Evolutionary conservation across 2,797 vertebrate genomes (phyloP).

Genomic region (Gymnocypris eckloni): DNA sequence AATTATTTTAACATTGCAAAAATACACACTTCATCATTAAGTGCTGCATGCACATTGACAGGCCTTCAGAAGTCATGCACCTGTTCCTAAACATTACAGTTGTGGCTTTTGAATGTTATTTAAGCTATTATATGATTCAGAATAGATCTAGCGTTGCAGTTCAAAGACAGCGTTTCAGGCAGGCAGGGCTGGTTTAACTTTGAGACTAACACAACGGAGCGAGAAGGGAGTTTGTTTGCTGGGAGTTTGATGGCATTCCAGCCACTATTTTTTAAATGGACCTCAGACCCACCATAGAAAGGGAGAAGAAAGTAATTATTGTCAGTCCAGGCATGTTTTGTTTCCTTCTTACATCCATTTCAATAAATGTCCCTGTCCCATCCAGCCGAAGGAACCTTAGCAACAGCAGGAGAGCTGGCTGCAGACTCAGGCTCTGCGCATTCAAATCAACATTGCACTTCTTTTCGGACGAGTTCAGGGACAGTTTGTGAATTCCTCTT

Average conservation of each 20-base stretch:
- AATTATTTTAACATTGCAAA: not conserved
- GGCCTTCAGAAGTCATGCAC: slow-evolving; percentile 11
- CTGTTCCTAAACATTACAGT: slow-evolving; percentile 16
- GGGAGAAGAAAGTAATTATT: slow-evolving; percentile 52
- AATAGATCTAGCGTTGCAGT: slow-evolving; percentile 43
- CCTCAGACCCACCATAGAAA: slow-evolving; percentile 39
- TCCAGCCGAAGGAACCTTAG: slow-evolving; percentile 52
- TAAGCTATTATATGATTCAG: slow-evolving; percentile 23
- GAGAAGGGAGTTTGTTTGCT: slow-evolving; percentile 46
- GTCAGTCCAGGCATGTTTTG: slow-evolving; percentile 55
- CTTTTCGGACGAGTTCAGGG: slow-evolving; percentile 39
- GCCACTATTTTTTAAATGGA: slow-evolving; percentile 28
- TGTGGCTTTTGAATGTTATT: not conserved
- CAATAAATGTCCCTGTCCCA: slow-evolving; percentile 59
- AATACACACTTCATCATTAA: not conserved
- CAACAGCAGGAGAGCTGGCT: slow-evolving; percentile 50
- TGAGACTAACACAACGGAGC: slow-evolving; percentile 29
- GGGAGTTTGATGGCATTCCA: slow-evolving; percentile 49
- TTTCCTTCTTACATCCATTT: slow-evolving; percentile 58
- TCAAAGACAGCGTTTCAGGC: slow-evolving; percentile 33
- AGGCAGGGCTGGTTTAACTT: slow-evolving; percentile 46
- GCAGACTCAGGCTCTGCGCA: slow-evolving; percentile 43
- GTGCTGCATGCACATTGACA: not conserved
- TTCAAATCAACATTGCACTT: slow-evolving; percentile 58
- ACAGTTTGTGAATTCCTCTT: slow-evolving; percentile 38